Base-by-base conservation (phyloP, 2,888 invertebrate genomes). In the Agrypnus murinus region DNA sequence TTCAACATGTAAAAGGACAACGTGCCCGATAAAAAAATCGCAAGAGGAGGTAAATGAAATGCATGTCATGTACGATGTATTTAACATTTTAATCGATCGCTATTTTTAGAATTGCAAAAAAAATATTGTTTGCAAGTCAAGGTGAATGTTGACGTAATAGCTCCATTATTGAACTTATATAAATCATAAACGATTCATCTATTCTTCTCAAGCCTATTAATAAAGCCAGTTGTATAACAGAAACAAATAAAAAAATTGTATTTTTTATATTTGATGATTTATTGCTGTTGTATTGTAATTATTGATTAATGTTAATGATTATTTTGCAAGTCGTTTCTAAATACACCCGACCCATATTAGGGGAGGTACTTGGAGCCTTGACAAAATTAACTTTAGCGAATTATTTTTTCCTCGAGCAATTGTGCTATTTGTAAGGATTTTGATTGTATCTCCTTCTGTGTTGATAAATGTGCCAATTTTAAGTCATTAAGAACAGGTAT, bases 91-190 rank as follows among this genome's bases (percentile, higher is more conserved):
- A 55, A 55, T 55, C 17, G 34, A 9, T 17, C 8, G 4, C 17
- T 55, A 55, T 36, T 36, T 55, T 55, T 55, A 55, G 36, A 55
- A 36, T n/a, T 31, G 12, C 8, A 50, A 8, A 50, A 50, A 50
- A 50, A 50, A 19, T 25, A 25, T 25, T 50, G 17, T 2, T 50
- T 14, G 17, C 55, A 36, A 53, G 34, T 17, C 55, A 55, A 55
- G 55, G 55, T 36, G 17, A 55, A 15, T 10, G 8, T 17, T 36
- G 55, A 55, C 55, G 55, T 17, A 31, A 12, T 12, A 12, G 50
- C 12, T 12, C 31, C 32, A 46, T 50, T 31, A 50, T 50, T 50
- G 50, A n/a, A 50, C 12, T 53, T 53, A 34, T 32, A 53, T 53
- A 53, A 55, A 17, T 12, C 36, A 55, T 36, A 17, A 10, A 36